Percentiles rank a stretch among this genome's conserved stretches.
These are phyloP conservation scores for Puma concolor DNA, from an alignment of 2,113 vertebrate species.

Conservation along the genomic window DNA sequence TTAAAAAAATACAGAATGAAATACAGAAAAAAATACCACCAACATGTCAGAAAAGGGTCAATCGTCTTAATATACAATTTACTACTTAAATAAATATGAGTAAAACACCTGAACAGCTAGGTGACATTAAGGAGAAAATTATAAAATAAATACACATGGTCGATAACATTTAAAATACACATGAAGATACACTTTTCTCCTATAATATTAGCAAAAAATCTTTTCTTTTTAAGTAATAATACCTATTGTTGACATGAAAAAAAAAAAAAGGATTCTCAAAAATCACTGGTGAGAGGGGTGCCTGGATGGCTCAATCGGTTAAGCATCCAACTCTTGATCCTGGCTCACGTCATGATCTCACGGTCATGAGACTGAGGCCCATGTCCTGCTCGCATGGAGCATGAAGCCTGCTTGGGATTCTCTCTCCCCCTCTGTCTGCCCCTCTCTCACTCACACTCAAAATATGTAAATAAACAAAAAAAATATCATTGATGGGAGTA, in stretches of 20 bases:
- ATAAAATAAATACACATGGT: neutral
- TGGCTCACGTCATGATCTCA: no score
- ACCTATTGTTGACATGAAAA: neutral
- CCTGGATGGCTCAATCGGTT: no score
- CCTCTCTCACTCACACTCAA: no score
- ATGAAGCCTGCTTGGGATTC: no score
- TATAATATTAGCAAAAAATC: neutral
- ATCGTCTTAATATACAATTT: neutral
- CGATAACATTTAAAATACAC: neutral
- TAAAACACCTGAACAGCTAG: neutral
- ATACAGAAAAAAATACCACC: neutral
- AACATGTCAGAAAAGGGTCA: neutral
- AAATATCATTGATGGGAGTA: neutral
- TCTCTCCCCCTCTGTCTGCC: no score
- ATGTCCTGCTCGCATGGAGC: no score
- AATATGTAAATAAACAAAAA: no score
- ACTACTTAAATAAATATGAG: neutral
- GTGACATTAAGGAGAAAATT: neutral
- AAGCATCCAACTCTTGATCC: no score
- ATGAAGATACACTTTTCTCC: neutral
- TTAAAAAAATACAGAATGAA: neutral
- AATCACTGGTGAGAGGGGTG: neutral
- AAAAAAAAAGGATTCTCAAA: neutral
- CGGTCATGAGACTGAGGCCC: no score
- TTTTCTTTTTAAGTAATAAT: conserved; percentile 20